These are phyloP conservation scores for Barypeithes pellucidus DNA, from an alignment of 2,888 invertebrate species.

Conservation along the genomic window DNA sequence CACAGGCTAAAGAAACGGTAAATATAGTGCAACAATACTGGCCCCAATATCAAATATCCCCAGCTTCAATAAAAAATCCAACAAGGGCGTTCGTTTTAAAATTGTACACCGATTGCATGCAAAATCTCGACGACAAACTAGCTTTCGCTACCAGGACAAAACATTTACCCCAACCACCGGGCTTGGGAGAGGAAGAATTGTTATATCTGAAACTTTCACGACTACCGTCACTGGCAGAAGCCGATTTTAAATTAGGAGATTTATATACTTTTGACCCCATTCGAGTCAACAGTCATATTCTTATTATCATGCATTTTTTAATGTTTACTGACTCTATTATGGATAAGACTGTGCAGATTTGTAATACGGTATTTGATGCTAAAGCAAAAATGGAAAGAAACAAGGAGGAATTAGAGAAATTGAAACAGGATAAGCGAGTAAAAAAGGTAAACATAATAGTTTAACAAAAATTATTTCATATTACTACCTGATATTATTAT, in stretches of 20 bases:
- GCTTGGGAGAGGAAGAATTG: conserved; percentile 37
- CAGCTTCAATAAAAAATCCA: conserved; percentile 38
- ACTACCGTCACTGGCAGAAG: conserved; percentile 30
- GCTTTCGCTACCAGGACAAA: conserved; percentile 23
- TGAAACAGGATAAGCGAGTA: conserved; percentile 20
- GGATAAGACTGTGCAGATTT: conserved; percentile 33
- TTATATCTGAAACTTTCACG: conserved; percentile 35
- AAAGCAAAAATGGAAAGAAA: conserved; percentile 9
- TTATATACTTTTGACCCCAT: conserved; percentile 43
- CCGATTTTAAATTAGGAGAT: conserved; percentile 44
- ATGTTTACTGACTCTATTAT: conserved; percentile 28
- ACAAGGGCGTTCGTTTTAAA: conserved; percentile 35
- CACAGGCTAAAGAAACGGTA: conserved; percentile 23
- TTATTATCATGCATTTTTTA: conserved; percentile 36
- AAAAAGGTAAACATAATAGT: conserved; percentile 13
- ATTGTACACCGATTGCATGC: conserved; percentile 34
- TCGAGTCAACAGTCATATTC: conserved; percentile 33
- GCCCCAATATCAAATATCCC: conserved; percentile 27
- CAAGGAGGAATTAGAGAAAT: conserved; percentile 3
- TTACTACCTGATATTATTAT: no score
- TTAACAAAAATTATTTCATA: no score
- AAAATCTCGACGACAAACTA: conserved; percentile 32
- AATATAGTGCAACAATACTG: conserved; percentile 31
- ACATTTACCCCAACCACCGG: background rate
- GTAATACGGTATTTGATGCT: conserved; percentile 33